These are phyloP conservation scores for Aethina tumida DNA, from an alignment of 1,140 invertebrate species.

Conservation along the genomic window DNA sequence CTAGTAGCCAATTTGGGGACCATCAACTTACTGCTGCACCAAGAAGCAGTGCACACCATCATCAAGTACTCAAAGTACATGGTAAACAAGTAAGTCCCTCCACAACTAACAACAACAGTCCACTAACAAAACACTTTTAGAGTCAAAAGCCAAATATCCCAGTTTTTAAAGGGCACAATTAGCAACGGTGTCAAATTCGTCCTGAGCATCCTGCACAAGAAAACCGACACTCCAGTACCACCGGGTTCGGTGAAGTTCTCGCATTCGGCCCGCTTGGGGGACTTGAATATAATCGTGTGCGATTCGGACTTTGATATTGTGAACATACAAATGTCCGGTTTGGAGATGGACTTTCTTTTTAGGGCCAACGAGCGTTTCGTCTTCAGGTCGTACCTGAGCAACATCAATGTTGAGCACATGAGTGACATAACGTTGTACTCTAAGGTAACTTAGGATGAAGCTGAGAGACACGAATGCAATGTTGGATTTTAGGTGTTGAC, in stretches of 20 bases:
- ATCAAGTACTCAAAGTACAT: constrained; percentile 50
- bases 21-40: constrained; percentile 57
- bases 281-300: constrained; percentile 51
- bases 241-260: constrained; percentile 68
- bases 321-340: constrained; percentile 49
- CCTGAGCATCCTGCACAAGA: constrained; percentile 22
- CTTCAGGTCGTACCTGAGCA: constrained; percentile 55
- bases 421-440: constrained; percentile 66
- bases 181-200: constrained; percentile 8
- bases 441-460: constrained; percentile 47
- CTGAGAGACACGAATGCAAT: not conserved
- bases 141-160: constrained; percentile 12
- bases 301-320: constrained; percentile 62
- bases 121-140: constrained; percentile 16
- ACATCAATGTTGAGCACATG: constrained; percentile 60
- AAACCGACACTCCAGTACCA: constrained; percentile 56
- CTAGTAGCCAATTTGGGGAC: constrained; percentile 58
- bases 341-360: constrained; percentile 68
- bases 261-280: constrained; percentile 57
- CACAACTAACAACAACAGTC: constrained; percentile 1
- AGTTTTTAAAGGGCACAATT: constrained; percentile 13
- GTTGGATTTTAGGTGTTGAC: constrained; percentile 46
- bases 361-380: constrained; percentile 72
- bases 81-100: constrained; percentile 34
- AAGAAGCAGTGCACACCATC: constrained; percentile 60